Percentiles rank a stretch among this genome's conserved stretches.
phyloP scores from a whole-genome alignment of 2,797 vertebrate species.

The Etheostoma nigrum region DNA sequence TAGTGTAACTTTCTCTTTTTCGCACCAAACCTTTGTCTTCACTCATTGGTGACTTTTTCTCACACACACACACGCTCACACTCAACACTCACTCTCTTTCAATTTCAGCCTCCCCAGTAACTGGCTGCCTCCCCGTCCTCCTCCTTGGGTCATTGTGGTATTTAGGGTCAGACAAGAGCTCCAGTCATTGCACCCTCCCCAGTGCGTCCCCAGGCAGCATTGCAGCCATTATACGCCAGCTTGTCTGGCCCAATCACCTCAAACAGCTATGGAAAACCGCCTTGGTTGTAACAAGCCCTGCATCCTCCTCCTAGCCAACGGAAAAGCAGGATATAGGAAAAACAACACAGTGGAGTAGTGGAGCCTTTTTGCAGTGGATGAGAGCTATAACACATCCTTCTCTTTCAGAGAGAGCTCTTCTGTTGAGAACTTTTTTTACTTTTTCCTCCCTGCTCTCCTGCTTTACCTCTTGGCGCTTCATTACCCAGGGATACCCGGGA shows the following conservation, averaged over 20 bases:
- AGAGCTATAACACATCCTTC: conserved; percentile 67
- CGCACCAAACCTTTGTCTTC: conserved; percentile 27
- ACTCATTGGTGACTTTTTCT: conserved; percentile 37
- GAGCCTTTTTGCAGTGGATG: conserved; percentile 50
- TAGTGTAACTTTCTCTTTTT: conserved; percentile 44
- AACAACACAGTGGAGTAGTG: conserved; percentile 63
- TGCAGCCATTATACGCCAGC: conserved; percentile 77
- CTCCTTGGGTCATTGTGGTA: conserved; percentile 87
- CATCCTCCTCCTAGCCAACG: conserved; percentile 85
- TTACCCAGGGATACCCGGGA: conserved; percentile 74
- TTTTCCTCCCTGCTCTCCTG: conserved; percentile 70
- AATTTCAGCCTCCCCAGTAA: conserved; percentile 51
- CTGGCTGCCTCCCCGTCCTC: conserved; percentile 80
- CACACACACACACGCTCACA: conserved; percentile 15
- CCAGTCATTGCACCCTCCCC: conserved; percentile 86
- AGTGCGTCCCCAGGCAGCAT: conserved; percentile 77
- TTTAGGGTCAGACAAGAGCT: conserved; percentile 89
- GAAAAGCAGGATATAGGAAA: conserved; percentile 87
- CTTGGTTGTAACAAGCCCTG: conserved; percentile 83
- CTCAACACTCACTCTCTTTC: conserved; percentile 48
- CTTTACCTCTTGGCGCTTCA: conserved; percentile 61
- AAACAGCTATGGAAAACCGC: conserved; percentile 87
- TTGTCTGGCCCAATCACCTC: conserved; percentile 81
- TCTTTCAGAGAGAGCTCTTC: conserved; percentile 59
- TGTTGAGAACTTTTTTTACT: conserved; percentile 68